These are phyloP conservation scores for Cacoxenus indagator DNA, from an alignment of 2,888 invertebrate species.

Conservation along the genomic window DNA sequence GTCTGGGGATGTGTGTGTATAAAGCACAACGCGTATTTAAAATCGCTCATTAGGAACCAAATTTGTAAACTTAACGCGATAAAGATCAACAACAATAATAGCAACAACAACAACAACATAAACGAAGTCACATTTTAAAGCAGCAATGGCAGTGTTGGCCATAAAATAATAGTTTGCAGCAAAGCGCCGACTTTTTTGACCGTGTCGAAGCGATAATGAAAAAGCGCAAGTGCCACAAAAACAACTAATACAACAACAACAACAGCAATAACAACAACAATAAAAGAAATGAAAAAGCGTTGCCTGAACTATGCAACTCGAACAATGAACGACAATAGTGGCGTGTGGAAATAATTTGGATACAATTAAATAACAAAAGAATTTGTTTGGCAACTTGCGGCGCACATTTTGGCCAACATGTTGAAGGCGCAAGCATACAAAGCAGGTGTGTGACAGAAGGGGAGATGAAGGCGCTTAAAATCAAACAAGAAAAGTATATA, in stretches of 20 bases:
- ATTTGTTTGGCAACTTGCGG: slow-evolving; percentile 65
- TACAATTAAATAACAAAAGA: slow-evolving; percentile 65
- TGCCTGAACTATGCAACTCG: neutral
- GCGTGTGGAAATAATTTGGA: slow-evolving; percentile 66
- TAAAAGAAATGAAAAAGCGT: neutral
- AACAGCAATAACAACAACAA: neutral
- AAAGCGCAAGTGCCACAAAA: neutral
- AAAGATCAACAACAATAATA: slow-evolving; percentile 43
- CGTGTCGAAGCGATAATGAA: neutral
- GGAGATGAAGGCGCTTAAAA: neutral
- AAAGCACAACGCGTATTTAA: too few relatives aligned
- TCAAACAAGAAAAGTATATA: neutral
- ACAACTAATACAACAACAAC: neutral
- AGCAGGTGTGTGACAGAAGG: neutral
- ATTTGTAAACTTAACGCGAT: slow-evolving; percentile 60
- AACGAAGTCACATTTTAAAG: too few relatives aligned
- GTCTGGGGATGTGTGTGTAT: too few relatives aligned
- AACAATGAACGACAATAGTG: slow-evolving; percentile 37
- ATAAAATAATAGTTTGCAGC: neutral
- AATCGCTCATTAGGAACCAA: slow-evolving; percentile 61
- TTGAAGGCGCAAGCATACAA: neutral
- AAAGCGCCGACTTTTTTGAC: neutral
- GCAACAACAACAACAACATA: neutral
- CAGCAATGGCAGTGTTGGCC: neutral
- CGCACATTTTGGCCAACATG: slow-evolving; percentile 58